These are phyloP conservation scores for Drosophila elegans DNA, from an alignment of 1,140 invertebrate species.

Conservation along the genomic window DNA sequence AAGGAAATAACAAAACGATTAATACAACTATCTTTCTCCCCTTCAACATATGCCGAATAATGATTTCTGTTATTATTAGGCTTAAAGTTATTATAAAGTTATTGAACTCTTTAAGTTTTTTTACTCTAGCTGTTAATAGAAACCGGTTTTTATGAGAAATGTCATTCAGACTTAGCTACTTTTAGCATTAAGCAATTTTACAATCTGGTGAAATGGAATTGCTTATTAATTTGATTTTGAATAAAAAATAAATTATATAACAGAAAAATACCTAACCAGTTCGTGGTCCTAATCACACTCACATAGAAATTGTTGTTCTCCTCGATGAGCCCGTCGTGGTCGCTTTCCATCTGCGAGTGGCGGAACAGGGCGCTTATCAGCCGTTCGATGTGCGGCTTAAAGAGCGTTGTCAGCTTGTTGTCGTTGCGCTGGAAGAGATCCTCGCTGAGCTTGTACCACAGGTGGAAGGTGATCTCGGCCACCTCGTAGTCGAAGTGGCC, in stretches of 20 bases:
- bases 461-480: conserved; percentile 97
- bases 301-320: conserved; percentile 92
- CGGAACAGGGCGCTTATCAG: conserved; percentile 93
- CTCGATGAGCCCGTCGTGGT: conserved; percentile 95
- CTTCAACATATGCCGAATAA: too few relatives aligned
- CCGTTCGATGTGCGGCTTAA: conserved; percentile 96
- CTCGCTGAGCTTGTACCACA: conserved; percentile 98
- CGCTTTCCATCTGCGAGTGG: conserved; percentile 96
- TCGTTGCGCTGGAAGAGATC: conserved; percentile 95
- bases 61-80: neutral
- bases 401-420: conserved; percentile 91
- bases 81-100: neutral
- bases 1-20: conserved; percentile 63
- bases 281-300: conserved; percentile 21
- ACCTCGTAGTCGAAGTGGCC: conserved; percentile 99
- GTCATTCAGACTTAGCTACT: neutral
- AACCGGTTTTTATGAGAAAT: neutral
- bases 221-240: neutral
- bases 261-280: too few relatives aligned
- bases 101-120: neutral
- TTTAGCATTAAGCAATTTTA: neutral
- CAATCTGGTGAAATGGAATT: neutral
- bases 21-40: neutral
- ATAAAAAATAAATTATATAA: neutral
- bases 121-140: neutral